Conservation (phyloP, 2,113 vertebrate species). For the Sula dactylatra region DNA sequence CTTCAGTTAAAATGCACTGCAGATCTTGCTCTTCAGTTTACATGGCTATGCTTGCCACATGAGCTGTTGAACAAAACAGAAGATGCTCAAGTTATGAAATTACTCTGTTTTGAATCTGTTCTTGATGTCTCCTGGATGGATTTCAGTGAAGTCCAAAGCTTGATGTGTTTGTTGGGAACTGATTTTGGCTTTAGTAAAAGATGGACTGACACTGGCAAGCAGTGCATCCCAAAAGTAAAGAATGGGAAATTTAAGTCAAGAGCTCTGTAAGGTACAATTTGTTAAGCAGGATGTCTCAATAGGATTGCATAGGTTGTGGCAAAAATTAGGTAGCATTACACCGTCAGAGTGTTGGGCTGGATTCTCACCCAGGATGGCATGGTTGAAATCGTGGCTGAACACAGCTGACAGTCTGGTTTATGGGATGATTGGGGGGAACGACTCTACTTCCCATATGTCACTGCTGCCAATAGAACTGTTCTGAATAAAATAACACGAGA, state of each 20-base stretch:
- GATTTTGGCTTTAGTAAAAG: neutral
- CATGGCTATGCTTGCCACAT: neutral
- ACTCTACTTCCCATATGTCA: neutral
- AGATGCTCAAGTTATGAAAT: neutral
- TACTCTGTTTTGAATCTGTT: neutral
- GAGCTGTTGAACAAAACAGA: neutral
- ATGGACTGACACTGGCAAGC: neutral
- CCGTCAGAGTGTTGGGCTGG: rapidly evolving
- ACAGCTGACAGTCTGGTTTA: neutral
- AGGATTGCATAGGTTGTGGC: neutral
- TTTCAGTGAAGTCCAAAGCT: neutral
- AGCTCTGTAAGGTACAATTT: neutral
- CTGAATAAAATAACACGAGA: neutral
- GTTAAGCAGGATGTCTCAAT: neutral
- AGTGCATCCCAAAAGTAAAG: neutral
- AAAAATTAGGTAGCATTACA: neutral
- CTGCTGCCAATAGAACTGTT: neutral
- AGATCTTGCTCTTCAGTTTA: neutral
- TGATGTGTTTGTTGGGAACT: neutral
- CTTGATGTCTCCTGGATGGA: neutral
- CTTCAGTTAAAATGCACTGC: neutral
- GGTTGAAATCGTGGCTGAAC: neutral
- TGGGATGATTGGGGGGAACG: neutral
- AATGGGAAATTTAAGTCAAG: neutral
- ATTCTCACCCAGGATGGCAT: neutral